Base-by-base conservation (phyloP, 2,888 invertebrate genomes). In the Acanthopleura granulata region DNA sequence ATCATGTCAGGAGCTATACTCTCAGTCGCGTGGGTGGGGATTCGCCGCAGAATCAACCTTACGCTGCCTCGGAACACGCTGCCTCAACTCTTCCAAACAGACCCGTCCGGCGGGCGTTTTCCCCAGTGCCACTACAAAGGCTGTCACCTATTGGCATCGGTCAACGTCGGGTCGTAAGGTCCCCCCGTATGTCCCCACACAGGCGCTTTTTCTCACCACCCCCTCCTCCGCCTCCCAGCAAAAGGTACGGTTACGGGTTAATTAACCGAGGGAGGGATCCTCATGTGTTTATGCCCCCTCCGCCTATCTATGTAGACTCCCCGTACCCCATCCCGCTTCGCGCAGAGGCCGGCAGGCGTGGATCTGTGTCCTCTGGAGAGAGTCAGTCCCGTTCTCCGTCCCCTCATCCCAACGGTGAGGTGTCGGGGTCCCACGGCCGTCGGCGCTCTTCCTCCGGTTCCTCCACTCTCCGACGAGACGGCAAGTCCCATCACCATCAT, bases 1-100 rank as follows among this genome's bases (percentile, higher is more conserved):
- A 86, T n/a, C 75, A 79, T 71, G 84, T 87, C 14, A 85, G 84
- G 72, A 87, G 82, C 49, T 89, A 83, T 78, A 86, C 85, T 49
- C 81, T 89, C 25, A 81, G 82, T 76, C 80, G 79, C 66, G 76
- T 79, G 30, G 75, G 71, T 12, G 62, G 78, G 12, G 78, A 80
- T 12, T 77, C 75, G 12, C 74, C 73, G 72, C 30, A 74, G 27
- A 75, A 76, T 40, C 72, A 74, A 25, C 51, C 74, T 14, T 61
- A 69, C 0, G 74, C 51, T 62, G 49, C 40, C 62, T 27, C 66
- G 25, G 66, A 66, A 22, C 66, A 66, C 29, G 27, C 66, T 27
- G 22, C 66, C 29, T 66, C 66, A 27, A 66, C 66, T 11, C 62
- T n/a, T 62, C 75, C 27, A 50, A 66, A 22, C 30, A 57, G 30